Evolutionary conservation across 1,140 invertebrate genomes (phyloP).

Genomic region (Andrena cerasifolii): DNA sequence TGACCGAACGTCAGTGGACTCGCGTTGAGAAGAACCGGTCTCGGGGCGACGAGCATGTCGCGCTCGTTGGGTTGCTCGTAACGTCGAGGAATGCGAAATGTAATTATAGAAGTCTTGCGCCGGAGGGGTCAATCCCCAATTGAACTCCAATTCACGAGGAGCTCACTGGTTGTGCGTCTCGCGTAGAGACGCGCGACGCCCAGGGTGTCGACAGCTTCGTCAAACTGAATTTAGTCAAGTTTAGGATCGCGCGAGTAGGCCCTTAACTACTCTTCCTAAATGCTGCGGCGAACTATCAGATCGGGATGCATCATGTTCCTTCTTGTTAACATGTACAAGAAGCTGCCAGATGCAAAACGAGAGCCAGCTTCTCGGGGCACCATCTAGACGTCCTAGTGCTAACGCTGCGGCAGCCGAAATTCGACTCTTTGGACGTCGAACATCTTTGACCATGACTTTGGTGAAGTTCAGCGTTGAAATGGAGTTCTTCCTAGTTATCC

Average conservation of each 20-base stretch:
- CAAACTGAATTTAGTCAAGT: conserved; percentile 59
- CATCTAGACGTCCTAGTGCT: too few relatives aligned
- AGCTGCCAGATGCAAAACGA: conserved; percentile 1
- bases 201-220: background rate
- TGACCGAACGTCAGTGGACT: too few relatives aligned
- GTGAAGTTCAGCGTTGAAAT: too few relatives aligned
- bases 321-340: conserved; percentile 2
- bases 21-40: conserved; percentile 57
- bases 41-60: conserved; percentile 47
- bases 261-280: conserved; percentile 11
- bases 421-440: conserved; percentile 26
- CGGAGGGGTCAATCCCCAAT: conserved; percentile 69
- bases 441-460: too few relatives aligned
- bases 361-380: background rate
- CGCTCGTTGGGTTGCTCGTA: conserved; percentile 63
- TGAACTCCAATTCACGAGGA: conserved; percentile 66
- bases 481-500: too few relatives aligned
- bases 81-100: conserved; percentile 69
- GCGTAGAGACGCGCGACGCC: conserved; percentile 21
- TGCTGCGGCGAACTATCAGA: background rate
- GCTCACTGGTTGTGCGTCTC: conserved; percentile 33
- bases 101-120: conserved; percentile 70
- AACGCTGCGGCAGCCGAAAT: conserved; percentile 23
- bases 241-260: conserved; percentile 41
- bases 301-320: conserved; percentile 20